Evolutionary conservation across 2,888 invertebrate species (phyloP), one percentile per base, ranked within the genome.

Genomic region (Sepioteuthis lessoniana): DNA sequence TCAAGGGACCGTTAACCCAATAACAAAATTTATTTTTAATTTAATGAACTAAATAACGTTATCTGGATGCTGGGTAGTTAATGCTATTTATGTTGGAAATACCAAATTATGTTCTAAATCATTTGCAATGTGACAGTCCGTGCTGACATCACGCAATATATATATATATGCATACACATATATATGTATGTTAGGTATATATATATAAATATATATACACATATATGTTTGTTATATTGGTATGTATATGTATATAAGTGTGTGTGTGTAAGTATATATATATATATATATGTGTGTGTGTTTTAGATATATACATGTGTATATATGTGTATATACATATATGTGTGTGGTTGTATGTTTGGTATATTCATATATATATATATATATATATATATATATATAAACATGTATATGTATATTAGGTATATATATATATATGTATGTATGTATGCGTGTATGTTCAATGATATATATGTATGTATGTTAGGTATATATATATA

Each of bases 301-400:
- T 90, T 10, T 90, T 46, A n/a, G 5, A 90, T 90, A 90, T 90
- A 90, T n/a, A n/a, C 16, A 90, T 16, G 16, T 90, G 16, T 90
- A n/a, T 90, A 90, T 90, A n/a, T n/a, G 16, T 16, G 16, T 90
- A n/a, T 90, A 28, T n/a, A 90, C 16, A 90, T 90, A 90, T 90
- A n/a, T 90, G 16, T 90, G 16, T 90, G 16, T 16, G 16, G 4
- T 10, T 90, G 16, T 90, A 90, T 90, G 16, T 90, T 10, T 90
- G 7, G 16, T 90, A 90, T n/a, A 90, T n/a, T 7, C 16, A 90
- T 16, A 90, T n/a, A 90, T 90, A 90, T 90, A 90, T n/a, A 90
- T 90, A 90, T 90, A 90, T 90, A 90, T n/a, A n/a, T 90, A n/a
- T 90, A 90, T 16, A n/a, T 90, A 90, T 90, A 90, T 90, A 90